Evolutionary conservation across 2,888 invertebrate genomes (phyloP), one percentile per base, ranked within the genome.

Genomic region (Pelosia muscerda): DNA sequence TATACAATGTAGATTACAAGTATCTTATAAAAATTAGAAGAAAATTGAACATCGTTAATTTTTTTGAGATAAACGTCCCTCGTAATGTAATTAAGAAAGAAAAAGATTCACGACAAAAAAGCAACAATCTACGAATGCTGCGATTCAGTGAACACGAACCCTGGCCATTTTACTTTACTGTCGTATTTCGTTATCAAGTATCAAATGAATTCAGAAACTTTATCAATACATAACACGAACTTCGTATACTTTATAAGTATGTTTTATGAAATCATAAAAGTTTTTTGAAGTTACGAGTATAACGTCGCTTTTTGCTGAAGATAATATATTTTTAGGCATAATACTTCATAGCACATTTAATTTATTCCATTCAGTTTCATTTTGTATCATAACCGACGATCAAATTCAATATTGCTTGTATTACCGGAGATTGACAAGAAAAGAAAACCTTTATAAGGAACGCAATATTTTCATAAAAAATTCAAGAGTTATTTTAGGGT

Each of bases 151-250:
- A 57, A 38, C 68, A 64, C 26, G 63, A 58, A 65, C 71, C 68
- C 65, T 73, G 62, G 60, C 64, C 62, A 57, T 73, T 71, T 66
- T 75, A 71, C 67, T 72, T 70, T 58, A 25, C 57, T 31, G 59
- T 68, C 72, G 66, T 79, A 72, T 81, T 73, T 71, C 64, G 71
- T 75, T 81, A 73, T 74, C 65, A 75, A 79, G 68, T 75, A 71
- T 72, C 70, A 74, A 77, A 80, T 80, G 53, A 74, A 80, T 79
- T 77, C 80, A 38, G 57, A 70, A 80, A 80, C 74, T 80, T 80
- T 80, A 61, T 72, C 72, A 77, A 67, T 73, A 75, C 72, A 69
- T 81, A 75, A 68, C 69, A 69, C n/a, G 22, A 64, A 59, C 34
- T 68, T 64, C 42, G 26, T 69, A 66, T 61, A 74, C 71, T 76